phyloP scores from a whole-genome alignment of 2,797 vertebrate species.

The Halcyon badia region DNA sequence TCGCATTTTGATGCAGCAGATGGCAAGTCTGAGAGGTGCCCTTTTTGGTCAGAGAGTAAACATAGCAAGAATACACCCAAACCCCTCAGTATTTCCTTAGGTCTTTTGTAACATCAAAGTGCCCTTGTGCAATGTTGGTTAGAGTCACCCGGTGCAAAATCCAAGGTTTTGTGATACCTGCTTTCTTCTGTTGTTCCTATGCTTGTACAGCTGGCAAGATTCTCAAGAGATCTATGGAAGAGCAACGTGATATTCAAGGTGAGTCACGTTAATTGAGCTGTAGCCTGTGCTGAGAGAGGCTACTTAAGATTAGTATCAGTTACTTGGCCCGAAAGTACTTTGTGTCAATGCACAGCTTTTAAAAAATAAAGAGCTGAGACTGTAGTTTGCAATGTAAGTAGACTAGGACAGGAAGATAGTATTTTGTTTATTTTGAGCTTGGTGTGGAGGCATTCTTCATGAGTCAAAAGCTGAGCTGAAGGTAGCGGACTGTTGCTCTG shows the following conservation, averaged over 20 bases:
- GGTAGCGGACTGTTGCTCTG: neutral
- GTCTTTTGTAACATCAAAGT: conserved; percentile 43
- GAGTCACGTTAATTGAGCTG: neutral
- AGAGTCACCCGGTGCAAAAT: neutral
- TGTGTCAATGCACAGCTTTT: neutral
- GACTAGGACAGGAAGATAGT: neutral
- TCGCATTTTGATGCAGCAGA: conserved; percentile 12
- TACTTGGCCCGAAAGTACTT: neutral
- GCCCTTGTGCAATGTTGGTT: conserved; percentile 14
- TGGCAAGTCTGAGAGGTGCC: conserved; percentile 16
- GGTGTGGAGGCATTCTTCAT: neutral
- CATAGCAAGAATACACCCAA: neutral
- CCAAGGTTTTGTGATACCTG: conserved; percentile 7
- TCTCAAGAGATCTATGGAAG: conserved; percentile 31
- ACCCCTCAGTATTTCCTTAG: neutral
- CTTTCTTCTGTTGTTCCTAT: conserved; percentile 46
- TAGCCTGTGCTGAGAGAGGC: neutral
- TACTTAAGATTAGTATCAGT: neutral
- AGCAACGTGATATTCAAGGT: neutral
- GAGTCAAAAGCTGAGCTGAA: neutral
- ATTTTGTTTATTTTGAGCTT: neutral
- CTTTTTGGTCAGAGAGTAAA: neutral
- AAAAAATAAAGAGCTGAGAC: neutral
- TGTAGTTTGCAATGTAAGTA: neutral
- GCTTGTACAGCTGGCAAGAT: conserved; percentile 42